Evolutionary conservation across 2,888 invertebrate genomes (phyloP), one percentile per base, ranked within the genome.

Genomic region (Brachyptera putata): DNA sequence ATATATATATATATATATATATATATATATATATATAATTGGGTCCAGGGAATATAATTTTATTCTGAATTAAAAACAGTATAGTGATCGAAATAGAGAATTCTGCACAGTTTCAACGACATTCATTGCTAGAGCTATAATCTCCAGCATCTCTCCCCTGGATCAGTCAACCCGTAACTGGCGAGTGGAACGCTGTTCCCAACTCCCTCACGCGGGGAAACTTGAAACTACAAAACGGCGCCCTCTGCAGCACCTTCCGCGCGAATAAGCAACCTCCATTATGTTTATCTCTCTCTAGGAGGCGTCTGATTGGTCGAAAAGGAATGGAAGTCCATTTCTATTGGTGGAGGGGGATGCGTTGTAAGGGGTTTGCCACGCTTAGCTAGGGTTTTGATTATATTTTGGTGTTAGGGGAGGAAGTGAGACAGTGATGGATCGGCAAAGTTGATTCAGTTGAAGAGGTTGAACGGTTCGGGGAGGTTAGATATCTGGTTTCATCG

Each of bases 161-260:
- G 11, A 18, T 21, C 18, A n/a, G 9, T 43, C 43, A 4, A 3
- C 18, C 3, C 5, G 4, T 11, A 4, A 43, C 43, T 43, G 18
- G 18, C 18, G 43, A 18, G n/a, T 16, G 16, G 3, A 16, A n/a
- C 43, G 43, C 43, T 43, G 43, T 43, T 43, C 11, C 9, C 18
- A n/a, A 18, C 43, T 43, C 43, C 43, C n/a, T 43, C 43, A 43
- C 43, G 43, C 43, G 43, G 43, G 18, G 43, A 11, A 43, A 43
- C 43, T 43, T 18, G 43, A 16, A 43, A 43, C 43, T 43, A 7
- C 18, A 43, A 16, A 21, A 43, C 43, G 43, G 43, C 43, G 43
- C 43, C 43, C 43, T 43, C 43, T 43, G 11, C 11, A n/a, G 18
- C n/a, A 21, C 21, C 43, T 43, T 43, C 43, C 43, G 21, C 43